phyloP scores from a whole-genome alignment of 30 jellyfish, hydroid and myxozoan species.

The Turritopsis dohrnii region DNA sequence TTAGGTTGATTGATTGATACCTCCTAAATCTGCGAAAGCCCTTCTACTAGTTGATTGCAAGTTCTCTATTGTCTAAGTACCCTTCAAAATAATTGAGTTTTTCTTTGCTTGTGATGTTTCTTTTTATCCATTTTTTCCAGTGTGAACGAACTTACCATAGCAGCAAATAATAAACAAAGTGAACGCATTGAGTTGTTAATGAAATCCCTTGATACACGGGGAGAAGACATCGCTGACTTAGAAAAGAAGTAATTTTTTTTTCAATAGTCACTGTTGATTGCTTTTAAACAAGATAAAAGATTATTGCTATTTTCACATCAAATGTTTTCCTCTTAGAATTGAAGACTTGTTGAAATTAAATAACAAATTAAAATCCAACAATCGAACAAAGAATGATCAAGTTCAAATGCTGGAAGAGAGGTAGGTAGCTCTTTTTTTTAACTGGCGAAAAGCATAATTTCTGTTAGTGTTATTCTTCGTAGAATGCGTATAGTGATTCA shows the following conservation, averaged over 20 bases:
- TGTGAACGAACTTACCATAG: constrained; percentile 11
- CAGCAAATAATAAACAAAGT: constrained; percentile 27
- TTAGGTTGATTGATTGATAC: too few relatives aligned
- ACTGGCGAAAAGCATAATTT: background rate
- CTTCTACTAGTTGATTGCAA: too few relatives aligned
- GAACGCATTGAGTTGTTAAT: constrained; percentile 31
- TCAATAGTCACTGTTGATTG: background rate
- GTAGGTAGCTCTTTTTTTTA: constrained; percentile 25
- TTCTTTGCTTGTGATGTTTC: background rate
- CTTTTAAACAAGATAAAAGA: background rate
- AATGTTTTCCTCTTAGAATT: constrained; percentile 33
- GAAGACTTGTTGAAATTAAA: constrained; percentile 66
- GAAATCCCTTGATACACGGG: constrained; percentile 30
- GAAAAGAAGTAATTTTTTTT: constrained; percentile 1
- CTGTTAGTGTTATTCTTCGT: background rate
- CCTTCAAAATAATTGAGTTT: background rate
- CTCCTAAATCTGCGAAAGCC: too few relatives aligned
- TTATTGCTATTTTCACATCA: background rate
- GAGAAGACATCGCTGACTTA: constrained; percentile 21
- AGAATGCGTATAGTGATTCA: too few relatives aligned
- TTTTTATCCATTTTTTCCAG: background rate
- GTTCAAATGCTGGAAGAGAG: constrained; percentile 78
- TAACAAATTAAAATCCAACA: constrained; percentile 63
- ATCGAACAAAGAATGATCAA: constrained; percentile 63
- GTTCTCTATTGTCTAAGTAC: background rate